Percentiles rank a stretch among this genome's conserved stretches.
phyloP scores from a whole-genome alignment of 35 echinoderm and acorn worm species.

The Antedon bifida region DNA sequence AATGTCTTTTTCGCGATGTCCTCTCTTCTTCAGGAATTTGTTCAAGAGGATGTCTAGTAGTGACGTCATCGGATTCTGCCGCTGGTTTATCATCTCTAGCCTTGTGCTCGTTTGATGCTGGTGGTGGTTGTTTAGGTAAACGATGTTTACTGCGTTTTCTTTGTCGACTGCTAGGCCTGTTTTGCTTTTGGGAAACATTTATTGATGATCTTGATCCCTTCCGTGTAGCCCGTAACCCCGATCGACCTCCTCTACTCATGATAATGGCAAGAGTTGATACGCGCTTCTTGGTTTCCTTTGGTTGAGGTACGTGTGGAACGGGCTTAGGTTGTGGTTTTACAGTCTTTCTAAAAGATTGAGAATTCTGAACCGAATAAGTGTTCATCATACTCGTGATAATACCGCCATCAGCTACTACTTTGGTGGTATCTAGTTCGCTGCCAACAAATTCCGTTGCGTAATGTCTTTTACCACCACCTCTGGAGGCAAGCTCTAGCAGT shows the following conservation, averaged over 20 bases:
- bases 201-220: not conserved
- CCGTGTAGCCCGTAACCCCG: not conserved
- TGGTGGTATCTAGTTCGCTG: constrained; percentile 6
- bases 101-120: not conserved
- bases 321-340: constrained; percentile 27
- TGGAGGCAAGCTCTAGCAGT: constrained; percentile 38
- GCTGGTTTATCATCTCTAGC: not conserved
- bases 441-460: constrained; percentile 33
- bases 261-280: constrained; percentile 44
- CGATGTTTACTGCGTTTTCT: not conserved
- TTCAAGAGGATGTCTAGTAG: not conserved
- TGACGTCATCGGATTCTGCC: not conserved
- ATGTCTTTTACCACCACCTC: constrained; percentile 18
- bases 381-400: constrained; percentile 17
- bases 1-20: not conserved
- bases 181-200: not conserved
- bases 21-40: not conserved
- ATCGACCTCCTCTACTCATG: constrained; percentile 6
- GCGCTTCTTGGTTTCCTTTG: not conserved
- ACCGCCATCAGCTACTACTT: not conserved
- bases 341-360: constrained; percentile 25
- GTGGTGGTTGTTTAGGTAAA: not conserved
- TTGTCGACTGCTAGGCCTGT: not conserved
- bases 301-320: not conserved
- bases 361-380: constrained; percentile 33